Conservation (phyloP, 2,113 vertebrate genomes). For the Hippoglossus stenolepis region DNA sequence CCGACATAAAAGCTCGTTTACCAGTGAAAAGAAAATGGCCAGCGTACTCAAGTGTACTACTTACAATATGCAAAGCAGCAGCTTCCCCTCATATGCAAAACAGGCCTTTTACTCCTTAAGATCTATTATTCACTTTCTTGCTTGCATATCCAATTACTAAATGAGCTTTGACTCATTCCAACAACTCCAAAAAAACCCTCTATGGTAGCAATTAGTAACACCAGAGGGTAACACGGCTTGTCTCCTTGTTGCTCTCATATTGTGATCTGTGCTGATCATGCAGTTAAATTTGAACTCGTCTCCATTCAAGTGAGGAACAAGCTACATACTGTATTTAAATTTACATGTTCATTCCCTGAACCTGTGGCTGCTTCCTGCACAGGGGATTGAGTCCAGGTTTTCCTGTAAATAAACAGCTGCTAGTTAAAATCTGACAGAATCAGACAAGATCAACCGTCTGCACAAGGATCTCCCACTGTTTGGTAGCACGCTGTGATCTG, state of each 20-base stretch:
- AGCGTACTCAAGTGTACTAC: conserved; percentile 57
- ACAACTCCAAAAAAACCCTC: conserved; percentile 57
- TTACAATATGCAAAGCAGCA: conserved; percentile 71
- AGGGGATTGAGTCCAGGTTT: not conserved
- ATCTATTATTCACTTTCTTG: conserved; percentile 79
- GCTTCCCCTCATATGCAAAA: conserved; percentile 76
- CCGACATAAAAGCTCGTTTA: conserved; percentile 69
- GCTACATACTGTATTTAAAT: not conserved
- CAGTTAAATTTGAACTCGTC: conserved; percentile 5
- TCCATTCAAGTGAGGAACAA: conserved; percentile 20
- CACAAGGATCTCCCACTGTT: conserved; percentile 52
- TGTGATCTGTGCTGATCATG: conserved; percentile 46
- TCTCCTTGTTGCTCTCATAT: conserved; percentile 61
- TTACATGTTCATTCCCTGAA: not conserved
- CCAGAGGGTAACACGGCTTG: conserved; percentile 68
- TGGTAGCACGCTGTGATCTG: conserved; percentile 38
- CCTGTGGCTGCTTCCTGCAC: not conserved
- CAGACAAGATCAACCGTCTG: conserved; percentile 39
- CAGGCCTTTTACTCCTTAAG: conserved; percentile 69
- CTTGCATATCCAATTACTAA: conserved; percentile 80
- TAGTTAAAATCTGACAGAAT: conserved; percentile 20
- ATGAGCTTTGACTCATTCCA: conserved; percentile 74
- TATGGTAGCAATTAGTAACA: conserved; percentile 76
- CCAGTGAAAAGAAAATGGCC: conserved; percentile 70
- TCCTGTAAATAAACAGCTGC: not conserved